These are phyloP conservation scores for Eucidaris tribuloides DNA, from an alignment of 35 echinoderm and acorn worm genomes.

Conservation along the genomic window DNA sequence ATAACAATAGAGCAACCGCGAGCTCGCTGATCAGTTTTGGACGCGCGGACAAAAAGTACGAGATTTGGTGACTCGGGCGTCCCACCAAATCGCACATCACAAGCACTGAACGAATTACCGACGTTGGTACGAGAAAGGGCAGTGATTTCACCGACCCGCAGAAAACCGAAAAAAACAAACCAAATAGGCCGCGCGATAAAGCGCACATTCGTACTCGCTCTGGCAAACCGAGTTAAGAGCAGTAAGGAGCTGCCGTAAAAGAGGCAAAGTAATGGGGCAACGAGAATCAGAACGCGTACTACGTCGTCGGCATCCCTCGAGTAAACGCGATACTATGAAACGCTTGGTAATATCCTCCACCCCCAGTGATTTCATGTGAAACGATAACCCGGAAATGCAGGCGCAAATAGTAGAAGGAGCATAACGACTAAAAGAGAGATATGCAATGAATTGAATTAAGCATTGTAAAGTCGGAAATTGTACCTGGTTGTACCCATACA, in stretches of 20 bases:
- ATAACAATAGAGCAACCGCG: too few species aligned
- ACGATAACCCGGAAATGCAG: conserved; percentile 14
- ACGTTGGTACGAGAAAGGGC: too few species aligned
- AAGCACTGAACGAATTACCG: too few species aligned
- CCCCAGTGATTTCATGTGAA: not conserved
- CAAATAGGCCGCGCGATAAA: not conserved
- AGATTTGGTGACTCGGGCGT: too few species aligned
- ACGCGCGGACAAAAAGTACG: too few species aligned
- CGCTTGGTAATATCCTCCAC: not conserved
- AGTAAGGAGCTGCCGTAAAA: not conserved
- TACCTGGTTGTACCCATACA: not conserved
- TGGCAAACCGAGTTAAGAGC: not conserved
- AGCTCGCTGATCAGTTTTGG: too few species aligned
- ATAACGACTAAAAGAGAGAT: not conserved
- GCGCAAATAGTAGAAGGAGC: not conserved
- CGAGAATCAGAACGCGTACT: not conserved
- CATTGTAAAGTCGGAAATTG: not conserved
- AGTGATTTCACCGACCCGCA: not conserved
- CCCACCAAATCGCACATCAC: too few species aligned
- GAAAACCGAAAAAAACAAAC: not conserved
- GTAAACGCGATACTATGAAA: not conserved
- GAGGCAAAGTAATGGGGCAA: not conserved
- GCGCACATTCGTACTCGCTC: not conserved
- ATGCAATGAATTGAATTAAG: not conserved
- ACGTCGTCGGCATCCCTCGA: not conserved